A percentile compares a stretch with the other conserved stretches of the same genome.
These are phyloP conservation scores for Casuarius casuarius DNA, from an alignment of 2,113 vertebrate genomes.

Conservation along the genomic window DNA sequence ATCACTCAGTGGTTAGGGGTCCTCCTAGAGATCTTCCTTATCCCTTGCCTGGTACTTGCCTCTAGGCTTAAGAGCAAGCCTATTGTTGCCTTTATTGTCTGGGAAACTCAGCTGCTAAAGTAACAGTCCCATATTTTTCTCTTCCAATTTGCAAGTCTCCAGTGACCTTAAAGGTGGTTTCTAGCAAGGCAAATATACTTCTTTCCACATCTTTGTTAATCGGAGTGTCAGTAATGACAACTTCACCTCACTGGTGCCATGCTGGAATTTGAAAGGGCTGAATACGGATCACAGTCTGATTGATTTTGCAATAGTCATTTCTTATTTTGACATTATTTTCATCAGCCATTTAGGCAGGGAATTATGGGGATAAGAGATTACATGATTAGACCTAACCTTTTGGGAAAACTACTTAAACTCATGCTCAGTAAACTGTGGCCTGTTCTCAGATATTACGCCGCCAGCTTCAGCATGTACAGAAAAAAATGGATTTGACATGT, in stretches of 20 bases:
- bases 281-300: fast-evolving
- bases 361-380: neutral
- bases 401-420: neutral
- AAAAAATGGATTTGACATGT: neutral
- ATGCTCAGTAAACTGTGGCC: neutral
- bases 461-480: neutral
- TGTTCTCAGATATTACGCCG: neutral
- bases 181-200: neutral
- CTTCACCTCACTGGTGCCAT: neutral
- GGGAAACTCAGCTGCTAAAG: neutral
- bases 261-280: neutral
- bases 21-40: neutral
- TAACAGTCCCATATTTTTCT: neutral
- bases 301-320: neutral
- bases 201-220: neutral
- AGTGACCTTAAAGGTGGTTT: neutral
- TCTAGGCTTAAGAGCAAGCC: neutral
- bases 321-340: neutral
- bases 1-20: neutral
- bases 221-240: neutral
- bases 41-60: neutral
- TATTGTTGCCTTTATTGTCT: neutral
- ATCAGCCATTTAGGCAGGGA: neutral
- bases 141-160: neutral
- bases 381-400: neutral